Percentiles rank a stretch among this genome's conserved stretches.
Conservation (phyloP, 1,140 invertebrate species). For the Neotoxoptera formosana region DNA sequence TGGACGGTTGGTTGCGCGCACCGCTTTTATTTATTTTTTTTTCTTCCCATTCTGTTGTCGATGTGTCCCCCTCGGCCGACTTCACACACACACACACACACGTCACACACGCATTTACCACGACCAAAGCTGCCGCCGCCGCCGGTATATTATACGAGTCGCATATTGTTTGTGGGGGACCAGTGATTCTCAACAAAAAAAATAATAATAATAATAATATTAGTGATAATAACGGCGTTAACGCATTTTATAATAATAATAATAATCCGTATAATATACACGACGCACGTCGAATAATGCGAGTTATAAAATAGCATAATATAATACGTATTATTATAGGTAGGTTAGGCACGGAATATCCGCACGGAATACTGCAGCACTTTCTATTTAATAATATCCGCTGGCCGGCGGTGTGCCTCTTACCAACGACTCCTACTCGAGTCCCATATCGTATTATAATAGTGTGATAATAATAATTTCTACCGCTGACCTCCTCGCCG, state of each 20-base stretch:
- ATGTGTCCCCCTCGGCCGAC: neutral
- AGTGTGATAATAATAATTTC: neutral
- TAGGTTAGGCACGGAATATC: neutral
- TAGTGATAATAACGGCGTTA: neutral
- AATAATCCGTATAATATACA: too few species aligned
- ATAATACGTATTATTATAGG: too few species aligned
- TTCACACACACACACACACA: neutral
- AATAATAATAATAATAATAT: too few species aligned
- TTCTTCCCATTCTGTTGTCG: neutral
- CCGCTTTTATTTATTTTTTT: constrained; percentile 21
- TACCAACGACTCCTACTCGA: neutral
- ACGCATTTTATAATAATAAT: too few species aligned
- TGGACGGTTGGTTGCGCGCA: neutral
- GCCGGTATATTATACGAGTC: neutral
- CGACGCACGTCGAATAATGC: too few species aligned
- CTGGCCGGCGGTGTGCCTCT: neutral
- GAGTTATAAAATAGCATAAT: too few species aligned
- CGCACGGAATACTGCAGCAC: neutral
- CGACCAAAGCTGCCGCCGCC: neutral
- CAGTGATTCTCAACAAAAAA: constrained; percentile 3
- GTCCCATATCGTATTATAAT: neutral
- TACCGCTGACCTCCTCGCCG: neutral
- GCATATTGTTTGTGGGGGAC: neutral
- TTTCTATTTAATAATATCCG: neutral
- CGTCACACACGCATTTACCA: neutral